These are phyloP conservation scores for Myiagra hebetior DNA, from an alignment of 2,113 vertebrate species.

Conservation along the genomic window DNA sequence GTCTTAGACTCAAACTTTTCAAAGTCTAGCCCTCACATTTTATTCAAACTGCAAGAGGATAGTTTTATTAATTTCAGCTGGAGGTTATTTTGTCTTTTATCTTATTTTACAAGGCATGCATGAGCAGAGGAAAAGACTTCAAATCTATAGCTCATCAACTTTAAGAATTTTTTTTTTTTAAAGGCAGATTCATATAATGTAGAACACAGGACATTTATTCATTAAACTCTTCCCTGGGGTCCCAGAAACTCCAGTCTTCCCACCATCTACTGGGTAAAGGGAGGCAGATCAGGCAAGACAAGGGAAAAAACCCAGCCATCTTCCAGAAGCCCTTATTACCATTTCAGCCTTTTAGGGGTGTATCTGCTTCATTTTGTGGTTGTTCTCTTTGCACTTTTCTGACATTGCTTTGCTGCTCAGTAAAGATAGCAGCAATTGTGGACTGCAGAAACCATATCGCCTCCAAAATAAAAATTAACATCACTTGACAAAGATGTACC, in stretches of 20 bases:
- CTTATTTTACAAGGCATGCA: slow-evolving; percentile 54
- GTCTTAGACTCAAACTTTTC: slow-evolving; percentile 25
- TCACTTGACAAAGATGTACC: background rate
- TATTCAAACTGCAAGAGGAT: slow-evolving; percentile 23
- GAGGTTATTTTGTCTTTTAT: slow-evolving; percentile 60
- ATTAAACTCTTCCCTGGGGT: slow-evolving; percentile 52
- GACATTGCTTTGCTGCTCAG: background rate
- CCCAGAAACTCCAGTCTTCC: slow-evolving; percentile 1
- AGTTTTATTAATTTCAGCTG: slow-evolving; percentile 60
- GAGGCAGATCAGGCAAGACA: background rate
- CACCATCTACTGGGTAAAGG: background rate
- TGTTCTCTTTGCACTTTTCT: background rate
- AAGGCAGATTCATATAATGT: background rate
- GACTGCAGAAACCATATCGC: background rate
- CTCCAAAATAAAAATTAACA: background rate
- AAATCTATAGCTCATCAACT: slow-evolving; percentile 47
- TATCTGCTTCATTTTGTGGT: background rate
- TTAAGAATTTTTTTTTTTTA: background rate
- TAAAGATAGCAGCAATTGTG: background rate
- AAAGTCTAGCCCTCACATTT: slow-evolving; percentile 22
- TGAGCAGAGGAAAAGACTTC: slow-evolving; percentile 13
- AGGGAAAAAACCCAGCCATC: background rate
- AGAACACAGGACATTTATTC: slow-evolving; percentile 35
- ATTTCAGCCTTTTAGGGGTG: background rate
- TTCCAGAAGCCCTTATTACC: background rate